phyloP scores from a whole-genome alignment of 2,113 vertebrate species.

The Leptosomus discolor region DNA sequence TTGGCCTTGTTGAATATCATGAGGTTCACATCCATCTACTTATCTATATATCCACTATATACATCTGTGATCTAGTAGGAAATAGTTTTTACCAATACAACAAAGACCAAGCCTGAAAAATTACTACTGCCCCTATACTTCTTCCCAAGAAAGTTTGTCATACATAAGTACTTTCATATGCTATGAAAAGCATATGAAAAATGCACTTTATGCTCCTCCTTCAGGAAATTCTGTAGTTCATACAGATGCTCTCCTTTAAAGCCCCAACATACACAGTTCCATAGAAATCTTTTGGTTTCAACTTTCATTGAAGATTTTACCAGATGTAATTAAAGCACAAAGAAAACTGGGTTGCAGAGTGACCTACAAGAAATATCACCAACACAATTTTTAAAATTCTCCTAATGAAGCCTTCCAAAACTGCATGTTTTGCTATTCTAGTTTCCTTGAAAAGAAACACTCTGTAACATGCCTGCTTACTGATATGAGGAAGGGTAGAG shows the following conservation, averaged over 20 bases:
- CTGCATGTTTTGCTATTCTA: neutral
- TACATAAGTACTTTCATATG: neutral
- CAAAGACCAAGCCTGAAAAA: neutral
- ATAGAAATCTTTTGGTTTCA: neutral
- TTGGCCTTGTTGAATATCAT: neutral
- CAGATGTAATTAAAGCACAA: neutral
- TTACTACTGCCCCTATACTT: neutral
- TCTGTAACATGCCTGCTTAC: neutral
- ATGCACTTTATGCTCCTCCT: neutral
- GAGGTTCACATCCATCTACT: neutral
- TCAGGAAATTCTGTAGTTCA: neutral
- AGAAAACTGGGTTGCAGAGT: neutral
- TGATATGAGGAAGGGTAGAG: neutral
- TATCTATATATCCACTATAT: neutral
- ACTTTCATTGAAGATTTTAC: neutral
- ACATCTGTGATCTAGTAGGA: neutral
- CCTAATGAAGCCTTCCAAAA: neutral
- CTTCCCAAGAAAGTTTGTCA: neutral
- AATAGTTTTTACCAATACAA: neutral
- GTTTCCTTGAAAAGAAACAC: neutral
- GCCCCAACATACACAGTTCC: neutral
- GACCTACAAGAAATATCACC: neutral
- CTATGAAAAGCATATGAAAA: neutral
- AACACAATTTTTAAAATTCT: neutral
- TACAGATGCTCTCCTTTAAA: neutral